A percentile compares a stretch with the other conserved stretches of the same genome.
Conservation (phyloP, 2,113 vertebrate species). For the Elgaria multicarinata region DNA sequence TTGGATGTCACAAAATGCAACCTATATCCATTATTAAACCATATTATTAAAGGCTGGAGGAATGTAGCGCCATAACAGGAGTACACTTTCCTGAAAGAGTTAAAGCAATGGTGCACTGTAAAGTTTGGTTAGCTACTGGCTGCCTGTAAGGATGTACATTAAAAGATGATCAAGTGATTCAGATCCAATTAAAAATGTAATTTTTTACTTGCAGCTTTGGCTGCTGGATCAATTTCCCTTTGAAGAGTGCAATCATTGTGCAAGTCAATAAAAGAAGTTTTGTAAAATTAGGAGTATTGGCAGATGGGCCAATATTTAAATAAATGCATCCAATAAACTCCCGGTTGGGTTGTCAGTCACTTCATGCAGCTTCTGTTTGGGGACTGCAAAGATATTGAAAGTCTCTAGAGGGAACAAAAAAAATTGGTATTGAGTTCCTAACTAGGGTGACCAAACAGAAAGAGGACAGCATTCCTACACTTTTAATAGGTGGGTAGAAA, state of each 20-base stretch:
- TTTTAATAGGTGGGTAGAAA: background rate
- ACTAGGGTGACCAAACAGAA: background rate
- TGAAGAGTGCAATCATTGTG: conserved; percentile 21
- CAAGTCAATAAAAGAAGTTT: conserved; percentile 33
- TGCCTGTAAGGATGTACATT: conserved; percentile 10
- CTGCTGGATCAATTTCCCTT: conserved; percentile 39
- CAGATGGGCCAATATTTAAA: conserved; percentile 34
- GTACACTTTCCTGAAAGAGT: background rate
- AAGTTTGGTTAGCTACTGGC: background rate
- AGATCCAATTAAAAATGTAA: background rate
- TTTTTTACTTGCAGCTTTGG: conserved; percentile 4
- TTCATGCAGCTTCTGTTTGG: conserved; percentile 30
- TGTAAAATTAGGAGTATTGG: conserved; percentile 37
- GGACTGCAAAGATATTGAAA: conserved; percentile 20
- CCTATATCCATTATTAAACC: background rate
- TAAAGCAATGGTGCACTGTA: background rate
- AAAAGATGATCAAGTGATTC: background rate
- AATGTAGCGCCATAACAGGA: background rate
- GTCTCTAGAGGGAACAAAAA: background rate
- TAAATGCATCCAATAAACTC: conserved; percentile 30
- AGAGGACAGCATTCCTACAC: background rate
- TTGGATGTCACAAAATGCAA: background rate
- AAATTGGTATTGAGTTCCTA: background rate
- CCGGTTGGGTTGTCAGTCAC: conserved; percentile 26
- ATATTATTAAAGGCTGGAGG: background rate